Conservation (phyloP, 2,113 vertebrate species). For the Aix galericulata region DNA sequence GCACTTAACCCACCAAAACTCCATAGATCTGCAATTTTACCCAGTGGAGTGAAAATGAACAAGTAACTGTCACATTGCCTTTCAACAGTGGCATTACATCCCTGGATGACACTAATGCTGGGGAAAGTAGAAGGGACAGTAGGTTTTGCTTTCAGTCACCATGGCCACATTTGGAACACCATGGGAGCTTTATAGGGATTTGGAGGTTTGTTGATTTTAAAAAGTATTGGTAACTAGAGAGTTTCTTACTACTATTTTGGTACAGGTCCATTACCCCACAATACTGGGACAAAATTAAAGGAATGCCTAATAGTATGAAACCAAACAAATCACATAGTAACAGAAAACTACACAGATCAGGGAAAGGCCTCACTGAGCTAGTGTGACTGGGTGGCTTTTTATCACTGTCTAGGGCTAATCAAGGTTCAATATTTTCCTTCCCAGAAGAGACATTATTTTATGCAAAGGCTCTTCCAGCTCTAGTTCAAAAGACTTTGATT, state of each 20-base stretch:
- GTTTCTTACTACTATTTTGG: background rate
- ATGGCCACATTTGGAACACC: background rate
- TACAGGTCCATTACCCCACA: background rate
- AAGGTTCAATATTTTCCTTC: background rate
- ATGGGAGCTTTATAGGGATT: background rate
- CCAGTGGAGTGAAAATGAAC: background rate
- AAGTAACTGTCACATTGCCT: background rate
- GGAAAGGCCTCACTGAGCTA: background rate
- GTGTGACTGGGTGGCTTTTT: background rate
- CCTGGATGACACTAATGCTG: background rate
- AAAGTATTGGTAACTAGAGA: background rate
- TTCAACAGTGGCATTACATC: background rate
- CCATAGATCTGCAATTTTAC: background rate
- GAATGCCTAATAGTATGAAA: background rate
- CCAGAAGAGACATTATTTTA: background rate
- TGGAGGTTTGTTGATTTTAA: background rate
- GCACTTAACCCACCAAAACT: background rate
- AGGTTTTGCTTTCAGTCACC: background rate
- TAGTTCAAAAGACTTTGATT: constrained; percentile 30
- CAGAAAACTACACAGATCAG: background rate
- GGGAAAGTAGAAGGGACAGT: background rate
- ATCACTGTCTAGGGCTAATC: background rate
- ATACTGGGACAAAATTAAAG: background rate
- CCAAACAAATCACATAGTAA: background rate
- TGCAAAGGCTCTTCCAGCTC: background rate